Base-by-base conservation (phyloP, 2,797 vertebrate genomes). In the Mus spretus region DNA sequence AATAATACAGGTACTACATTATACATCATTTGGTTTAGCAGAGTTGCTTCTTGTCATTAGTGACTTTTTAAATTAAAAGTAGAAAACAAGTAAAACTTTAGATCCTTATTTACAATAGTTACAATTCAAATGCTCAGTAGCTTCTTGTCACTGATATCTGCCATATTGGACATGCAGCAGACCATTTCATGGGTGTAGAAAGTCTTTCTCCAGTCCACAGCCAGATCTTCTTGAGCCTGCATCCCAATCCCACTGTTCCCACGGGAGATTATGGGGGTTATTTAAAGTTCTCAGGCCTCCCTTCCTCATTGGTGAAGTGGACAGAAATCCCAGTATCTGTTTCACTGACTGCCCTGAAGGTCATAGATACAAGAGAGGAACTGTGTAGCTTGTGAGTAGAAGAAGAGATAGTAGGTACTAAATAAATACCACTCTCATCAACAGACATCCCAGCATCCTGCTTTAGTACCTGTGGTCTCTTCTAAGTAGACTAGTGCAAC, bases 291-390 rank as follows among this genome's bases (percentile, higher is more conserved):
- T n/a, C 22, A 81, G 80, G 50, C 70, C 67, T 91, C 15, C 31
- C 93, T 89, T 82, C 47, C 31, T 90, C 31, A 50, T 65, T 75
- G 95, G 15, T 95, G 90, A 89, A 88, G 24, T 74, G 50, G 53
- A 75, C 53, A 61, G n/a, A 97, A 77, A 37, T 31, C 63, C 55
- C 7, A n/a, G 15, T 24, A 47, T 85, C 44, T 61, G 37, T 26
- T 55, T 85, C 65, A 80, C 57, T 86, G 72, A n/a, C 94, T 93
- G 55, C 50, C 72, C 19, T 40, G 67, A 83, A 57, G 77, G 86
- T 75, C 95, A 57, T 57, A 59, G 65, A 74, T 40, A 3, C 86
- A 80, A 90, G 44, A 31, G 59, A 95, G 79, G 34, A 22, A 37
- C 93, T 6, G 12, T 26, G 4, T 55, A 6, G 80, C 15, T 37